Evolutionary conservation across 2,888 invertebrate species (phyloP), one percentile per base, ranked within the genome.

Genomic region (Itoplectis maculator): DNA sequence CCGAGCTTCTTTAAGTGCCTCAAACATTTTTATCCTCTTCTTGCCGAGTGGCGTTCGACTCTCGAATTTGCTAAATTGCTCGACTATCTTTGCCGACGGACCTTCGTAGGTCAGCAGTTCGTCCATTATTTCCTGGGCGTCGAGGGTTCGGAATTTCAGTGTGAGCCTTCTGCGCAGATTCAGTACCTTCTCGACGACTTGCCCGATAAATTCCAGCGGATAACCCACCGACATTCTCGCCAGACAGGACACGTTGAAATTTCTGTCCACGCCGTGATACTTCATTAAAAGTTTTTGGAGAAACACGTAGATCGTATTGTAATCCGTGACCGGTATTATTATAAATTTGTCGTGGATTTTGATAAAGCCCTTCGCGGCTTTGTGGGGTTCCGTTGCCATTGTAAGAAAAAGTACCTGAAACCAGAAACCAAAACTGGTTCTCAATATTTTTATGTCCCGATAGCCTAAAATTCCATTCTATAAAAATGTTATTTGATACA

Each of bases 381-480:
- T 89, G 79, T 90, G 96, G 0, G 97, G 97, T 86, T 95, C 94
- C 0, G 94, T 90, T 0, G 96, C 95, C 1, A 96, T 95, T 13
- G 96, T 96, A 82, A 97, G 92, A 45, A 97, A 93, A 79, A 96
- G 91, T 70, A 92, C 88, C 92, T 92, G 83, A 75, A 88, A 87
- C 82, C 23, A 9, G 59, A 49, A 49, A 23, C 0, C 5, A 54
- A 23, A 23, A 23, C 0, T n/a, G n/a, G n/a, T n/a, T n/a, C n/a
- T n/a, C n/a, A n/a, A n/a, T n/a, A n/a, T n/a, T n/a, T n/a, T n/a
- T n/a, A n/a, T n/a, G n/a, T n/a, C n/a, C n/a, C n/a, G n/a, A n/a
- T n/a, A n/a, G n/a, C n/a, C n/a, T n/a, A n/a, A n/a, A n/a, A n/a
- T n/a, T n/a, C n/a, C n/a, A n/a, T n/a, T n/a, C n/a, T n/a, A n/a